These are phyloP conservation scores for Sigmodon hispidus DNA, from an alignment of 2,113 vertebrate genomes.

Conservation along the genomic window DNA sequence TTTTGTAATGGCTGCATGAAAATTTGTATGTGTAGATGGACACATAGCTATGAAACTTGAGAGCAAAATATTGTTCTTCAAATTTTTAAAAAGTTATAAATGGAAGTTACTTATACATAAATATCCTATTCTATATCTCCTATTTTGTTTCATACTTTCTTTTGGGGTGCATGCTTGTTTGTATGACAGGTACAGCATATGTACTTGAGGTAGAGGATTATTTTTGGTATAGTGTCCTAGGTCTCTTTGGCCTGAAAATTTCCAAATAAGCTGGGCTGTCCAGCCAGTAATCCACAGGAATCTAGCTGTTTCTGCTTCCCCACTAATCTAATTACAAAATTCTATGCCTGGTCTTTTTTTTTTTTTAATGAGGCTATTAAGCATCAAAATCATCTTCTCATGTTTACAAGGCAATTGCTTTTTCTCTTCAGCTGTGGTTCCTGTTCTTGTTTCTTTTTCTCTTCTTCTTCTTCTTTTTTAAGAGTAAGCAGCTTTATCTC, in stretches of 20 bases:
- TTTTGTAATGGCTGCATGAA: neutral
- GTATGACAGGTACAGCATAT: too few relatives aligned
- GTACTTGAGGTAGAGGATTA: too few relatives aligned
- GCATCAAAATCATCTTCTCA: neutral
- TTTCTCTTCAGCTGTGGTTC: neutral
- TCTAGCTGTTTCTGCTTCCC: neutral
- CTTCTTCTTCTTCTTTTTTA: neutral
- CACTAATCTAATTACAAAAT: too few relatives aligned
- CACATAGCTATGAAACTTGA: neutral
- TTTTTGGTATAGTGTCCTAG: too few relatives aligned
- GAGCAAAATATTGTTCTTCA: neutral
- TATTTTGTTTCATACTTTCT: neutral
- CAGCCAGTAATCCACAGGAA: too few relatives aligned
- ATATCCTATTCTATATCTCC: neutral
- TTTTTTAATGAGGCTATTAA: neutral
- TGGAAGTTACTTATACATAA: conserved; percentile 64
- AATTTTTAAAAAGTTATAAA: neutral
- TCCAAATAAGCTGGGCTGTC: neutral
- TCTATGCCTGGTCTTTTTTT: too few relatives aligned
- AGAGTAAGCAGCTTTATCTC: neutral
- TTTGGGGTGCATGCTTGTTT: neutral
- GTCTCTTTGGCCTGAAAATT: neutral
- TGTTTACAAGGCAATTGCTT: neutral
- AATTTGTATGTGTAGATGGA: neutral
- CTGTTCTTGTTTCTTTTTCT: neutral